phyloP scores from a whole-genome alignment of 92 coral and sea anemone species.

The Actinostola sp. region DNA sequence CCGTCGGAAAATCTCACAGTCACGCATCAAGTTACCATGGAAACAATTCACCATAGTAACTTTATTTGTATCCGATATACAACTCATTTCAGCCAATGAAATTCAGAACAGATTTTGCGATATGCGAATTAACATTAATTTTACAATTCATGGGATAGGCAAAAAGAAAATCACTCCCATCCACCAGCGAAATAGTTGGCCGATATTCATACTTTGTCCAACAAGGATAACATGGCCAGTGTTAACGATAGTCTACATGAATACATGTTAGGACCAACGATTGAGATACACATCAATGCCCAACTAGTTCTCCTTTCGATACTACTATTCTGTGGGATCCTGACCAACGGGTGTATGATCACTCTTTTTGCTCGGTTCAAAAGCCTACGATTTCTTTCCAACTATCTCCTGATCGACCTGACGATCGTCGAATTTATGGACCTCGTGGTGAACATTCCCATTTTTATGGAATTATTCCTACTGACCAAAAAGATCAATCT shows the following conservation, averaged over 20 bases:
- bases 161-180: neutral
- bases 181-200: neutral
- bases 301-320: conserved; percentile 12
- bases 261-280: conserved; percentile 30
- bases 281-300: conserved; percentile 12
- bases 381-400: conserved; percentile 5
- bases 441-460: conserved; percentile 22
- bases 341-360: conserved; percentile 25
- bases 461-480: conserved; percentile 39
- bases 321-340: conserved; percentile 14
- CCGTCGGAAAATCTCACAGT: too few relatives aligned
- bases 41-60: too few relatives aligned
- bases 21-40: too few relatives aligned
- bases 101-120: too few relatives aligned
- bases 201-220: neutral
- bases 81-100: too few relatives aligned
- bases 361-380: conserved; percentile 34
- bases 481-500: conserved; percentile 26
- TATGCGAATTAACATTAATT: too few relatives aligned
- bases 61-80: too few relatives aligned
- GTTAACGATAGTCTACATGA: neutral
- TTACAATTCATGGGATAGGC: too few relatives aligned
- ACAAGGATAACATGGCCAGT: neutral
- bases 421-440: conserved; percentile 37
- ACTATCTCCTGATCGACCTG: conserved; percentile 28